Evolutionary conservation across 92 coral and sea anemone genomes (phyloP).

Genomic region (Meandrina meandrites): DNA sequence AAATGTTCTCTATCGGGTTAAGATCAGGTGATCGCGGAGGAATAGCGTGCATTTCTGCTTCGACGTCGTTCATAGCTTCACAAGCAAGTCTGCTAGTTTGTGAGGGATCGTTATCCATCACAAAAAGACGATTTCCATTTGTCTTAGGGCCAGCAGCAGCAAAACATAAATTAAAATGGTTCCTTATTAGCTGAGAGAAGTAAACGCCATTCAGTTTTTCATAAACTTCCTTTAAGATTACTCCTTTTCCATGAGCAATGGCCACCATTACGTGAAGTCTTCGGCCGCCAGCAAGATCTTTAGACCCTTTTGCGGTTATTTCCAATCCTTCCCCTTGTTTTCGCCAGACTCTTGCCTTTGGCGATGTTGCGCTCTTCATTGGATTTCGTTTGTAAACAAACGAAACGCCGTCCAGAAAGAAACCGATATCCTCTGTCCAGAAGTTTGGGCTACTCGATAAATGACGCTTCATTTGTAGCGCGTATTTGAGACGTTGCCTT

Average conservation of each 20-base stretch:
- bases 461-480: slow-evolving; percentile 31
- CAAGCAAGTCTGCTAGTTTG: slow-evolving; percentile 39
- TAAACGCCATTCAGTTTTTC: slow-evolving; percentile 62
- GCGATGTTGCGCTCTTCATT: slow-evolving; percentile 18
- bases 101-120: slow-evolving; percentile 72
- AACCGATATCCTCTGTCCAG: slow-evolving; percentile 45
- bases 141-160: too few relatives aligned
- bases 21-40: slow-evolving; percentile 43
- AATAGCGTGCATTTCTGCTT: slow-evolving; percentile 45
- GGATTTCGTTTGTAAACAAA: slow-evolving; percentile 55
- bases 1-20: too few relatives aligned
- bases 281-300: slow-evolving; percentile 62
- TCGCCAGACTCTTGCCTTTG: slow-evolving; percentile 56
- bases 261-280: slow-evolving; percentile 62
- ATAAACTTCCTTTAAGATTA: slow-evolving; percentile 41
- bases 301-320: too few relatives aligned
- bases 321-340: slow-evolving; percentile 51
- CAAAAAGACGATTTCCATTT: too few relatives aligned
- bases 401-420: slow-evolving; percentile 50
- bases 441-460: slow-evolving; percentile 37
- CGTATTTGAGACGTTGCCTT: slow-evolving; percentile 23
- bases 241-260: slow-evolving; percentile 56
- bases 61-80: slow-evolving; percentile 37
- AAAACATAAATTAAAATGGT: too few relatives aligned
- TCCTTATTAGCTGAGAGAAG: too few relatives aligned